Evolutionary conservation across 2,113 vertebrate species (phyloP), one percentile per base, ranked within the genome.

Genomic region (Cichladusa arquata): DNA sequence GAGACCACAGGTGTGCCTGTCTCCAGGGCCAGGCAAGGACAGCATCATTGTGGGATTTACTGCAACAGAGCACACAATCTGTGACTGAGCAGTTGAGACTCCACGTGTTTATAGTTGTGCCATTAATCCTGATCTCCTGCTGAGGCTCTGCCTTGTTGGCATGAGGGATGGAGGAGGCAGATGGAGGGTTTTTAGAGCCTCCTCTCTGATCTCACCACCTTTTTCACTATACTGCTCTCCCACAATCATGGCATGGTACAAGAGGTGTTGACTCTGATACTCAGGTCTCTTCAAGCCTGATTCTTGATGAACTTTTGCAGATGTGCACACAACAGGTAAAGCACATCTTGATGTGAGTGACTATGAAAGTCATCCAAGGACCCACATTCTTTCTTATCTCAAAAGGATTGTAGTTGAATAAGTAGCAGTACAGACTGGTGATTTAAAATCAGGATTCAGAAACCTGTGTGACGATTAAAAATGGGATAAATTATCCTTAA

Each of bases 401-500:
- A 80, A 79, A 95, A 72, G 42, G 50, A 44, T 33, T 72, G 44
- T 51, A 18, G 8, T 51, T 84, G 69, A 56, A 19, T 86, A 88
- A 71, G 19, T 11, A 18, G 11, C 47, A 31, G 20, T 88, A 56
- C 45, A 47, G 71, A 53, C 65, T 91, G 33, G 53, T 78, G 61
- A 71, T 73, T 87, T 65, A 56, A 95, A 95, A 78, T 48, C 40
- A 56, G 40, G 50, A 73, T 90, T 85, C 62, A 82, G 58, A 86
- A 80, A 76, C 40, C 19, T 38, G 15, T 53, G 34, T 84, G 70
- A 33, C 53, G 80, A 38, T 93, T 94, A 81, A 88, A 83, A 92
- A 77, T 50, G 38, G 64, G 64, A 77, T 94, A 69, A 88, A 73
- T 88, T 92, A 73, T 83, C 67, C 66, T 82, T 93, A 87, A 90